Evolutionary conservation across 1,140 invertebrate genomes (phyloP).

Genomic region (Asbolus verrucosus): DNA sequence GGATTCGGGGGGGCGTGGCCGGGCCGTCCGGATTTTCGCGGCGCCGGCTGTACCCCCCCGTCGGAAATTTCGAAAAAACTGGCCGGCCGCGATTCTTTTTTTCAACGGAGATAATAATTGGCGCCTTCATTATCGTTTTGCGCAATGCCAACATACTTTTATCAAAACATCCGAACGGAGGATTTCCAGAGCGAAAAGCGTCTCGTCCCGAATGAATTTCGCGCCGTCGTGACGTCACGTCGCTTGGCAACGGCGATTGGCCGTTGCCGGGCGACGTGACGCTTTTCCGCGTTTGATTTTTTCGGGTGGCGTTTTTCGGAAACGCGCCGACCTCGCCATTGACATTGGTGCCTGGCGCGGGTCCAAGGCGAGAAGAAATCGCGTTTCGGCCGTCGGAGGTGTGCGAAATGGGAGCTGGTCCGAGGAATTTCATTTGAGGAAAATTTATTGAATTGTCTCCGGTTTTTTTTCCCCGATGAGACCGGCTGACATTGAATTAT

Average conservation of each 20-base stretch:
- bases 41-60: too few relatives aligned
- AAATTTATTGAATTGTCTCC: conserved; percentile 36
- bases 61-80: conserved; percentile 28
- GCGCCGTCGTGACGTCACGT: background rate
- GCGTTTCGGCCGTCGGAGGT: too few relatives aligned
- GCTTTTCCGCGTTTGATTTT: background rate
- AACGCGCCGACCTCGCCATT: conserved; percentile 8
- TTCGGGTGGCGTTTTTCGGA: background rate
- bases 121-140: conserved; percentile 41
- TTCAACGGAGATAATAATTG: conserved; percentile 12
- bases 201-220: background rate
- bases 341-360: conserved; percentile 20
- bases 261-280: background rate
- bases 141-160: conserved; percentile 42
- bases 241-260: background rate
- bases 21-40: conserved; percentile 13
- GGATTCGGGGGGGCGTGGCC: too few relatives aligned
- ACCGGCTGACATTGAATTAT: conserved; percentile 32
- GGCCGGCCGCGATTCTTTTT: conserved; percentile 8
- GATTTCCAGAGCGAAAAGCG: too few relatives aligned
- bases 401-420: conserved; percentile 12
- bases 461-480: conserved; percentile 9
- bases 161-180: too few relatives aligned
- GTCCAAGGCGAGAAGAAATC: background rate
- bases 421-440: conserved; percentile 28